Conservation (phyloP, 2,113 vertebrate genomes). For the Urocolius indicus region DNA sequence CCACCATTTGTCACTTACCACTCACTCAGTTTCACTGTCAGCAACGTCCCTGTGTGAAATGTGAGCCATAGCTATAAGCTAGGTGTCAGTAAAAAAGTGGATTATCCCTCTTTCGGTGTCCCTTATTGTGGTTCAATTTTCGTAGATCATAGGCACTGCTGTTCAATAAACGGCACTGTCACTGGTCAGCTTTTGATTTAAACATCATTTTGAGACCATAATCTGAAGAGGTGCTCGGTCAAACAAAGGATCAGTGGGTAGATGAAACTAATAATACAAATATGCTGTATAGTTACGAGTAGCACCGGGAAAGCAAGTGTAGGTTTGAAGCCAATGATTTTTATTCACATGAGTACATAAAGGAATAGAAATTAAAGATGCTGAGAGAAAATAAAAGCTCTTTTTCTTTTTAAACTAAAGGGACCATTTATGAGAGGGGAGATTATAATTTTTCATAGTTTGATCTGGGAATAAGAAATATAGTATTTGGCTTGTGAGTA, state of each 20-base stretch:
- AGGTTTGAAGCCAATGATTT: neutral
- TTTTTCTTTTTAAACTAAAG: neutral
- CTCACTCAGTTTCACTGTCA: neutral
- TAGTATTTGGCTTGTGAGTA: neutral
- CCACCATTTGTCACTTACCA: neutral
- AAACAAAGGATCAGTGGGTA: neutral
- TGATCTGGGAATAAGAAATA: neutral
- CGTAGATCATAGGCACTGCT: neutral
- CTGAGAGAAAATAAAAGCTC: neutral
- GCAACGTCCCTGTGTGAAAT: neutral
- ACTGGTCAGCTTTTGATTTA: conserved; percentile 22
- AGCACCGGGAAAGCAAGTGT: neutral
- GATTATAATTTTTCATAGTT: neutral
- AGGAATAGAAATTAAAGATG: conserved; percentile 5
- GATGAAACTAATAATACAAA: neutral
- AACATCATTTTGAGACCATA: conserved; percentile 14
- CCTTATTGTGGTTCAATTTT: conserved; percentile 40
- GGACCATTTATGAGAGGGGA: neutral
- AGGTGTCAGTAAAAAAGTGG: conserved; percentile 36
- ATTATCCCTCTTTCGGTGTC: conserved; percentile 16
- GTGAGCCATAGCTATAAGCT: neutral
- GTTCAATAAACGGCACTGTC: neutral
- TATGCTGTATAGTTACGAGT: neutral
- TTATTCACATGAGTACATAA: conserved; percentile 16
- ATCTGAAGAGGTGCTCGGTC: conserved; percentile 7